Evolutionary conservation across 2,888 invertebrate species (phyloP).

Genomic region (Epistrophe grossulariae): DNA sequence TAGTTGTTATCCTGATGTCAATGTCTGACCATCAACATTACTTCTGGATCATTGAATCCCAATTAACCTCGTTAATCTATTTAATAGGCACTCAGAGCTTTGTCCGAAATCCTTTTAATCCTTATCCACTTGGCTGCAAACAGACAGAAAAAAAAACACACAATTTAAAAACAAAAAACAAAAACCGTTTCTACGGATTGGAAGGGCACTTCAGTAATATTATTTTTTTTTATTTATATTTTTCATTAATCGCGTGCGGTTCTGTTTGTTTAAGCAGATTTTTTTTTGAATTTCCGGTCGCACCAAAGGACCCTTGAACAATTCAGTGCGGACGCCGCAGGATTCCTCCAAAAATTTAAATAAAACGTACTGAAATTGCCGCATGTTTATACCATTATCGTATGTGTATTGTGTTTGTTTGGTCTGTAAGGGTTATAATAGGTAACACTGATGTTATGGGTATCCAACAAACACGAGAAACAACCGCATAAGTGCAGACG

Average conservation of each 20-base stretch:
- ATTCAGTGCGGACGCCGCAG: slow-evolving; percentile 15
- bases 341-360: slow-evolving; percentile 70
- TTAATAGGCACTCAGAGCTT: slow-evolving; percentile 69
- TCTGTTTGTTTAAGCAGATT: slow-evolving; percentile 69
- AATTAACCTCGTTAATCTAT: slow-evolving; percentile 75
- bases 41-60: slow-evolving; percentile 72
- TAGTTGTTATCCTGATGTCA: slow-evolving; percentile 27
- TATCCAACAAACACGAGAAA: slow-evolving; percentile 62
- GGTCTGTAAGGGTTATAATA: slow-evolving; percentile 30
- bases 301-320: slow-evolving; percentile 60
- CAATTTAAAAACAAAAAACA: slow-evolving; percentile 28
- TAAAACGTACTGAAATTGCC: slow-evolving; percentile 72
- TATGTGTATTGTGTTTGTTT: slow-evolving; percentile 5
- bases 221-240: slow-evolving; percentile 34
- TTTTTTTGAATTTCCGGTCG: slow-evolving; percentile 50
- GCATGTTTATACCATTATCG: slow-evolving; percentile 64
- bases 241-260: slow-evolving; percentile 70
- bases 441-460: slow-evolving; percentile 56
- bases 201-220: slow-evolving; percentile 58
- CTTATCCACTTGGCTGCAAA: slow-evolving; percentile 65
- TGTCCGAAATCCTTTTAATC: slow-evolving; percentile 66
- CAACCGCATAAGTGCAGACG: slow-evolving; percentile 54
- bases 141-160: slow-evolving; percentile 41
- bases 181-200: slow-evolving; percentile 40
- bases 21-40: slow-evolving; percentile 63